phyloP scores from a whole-genome alignment of 2,888 invertebrate genomes.

The Bursaphelenchus okinawaensis region DNA sequence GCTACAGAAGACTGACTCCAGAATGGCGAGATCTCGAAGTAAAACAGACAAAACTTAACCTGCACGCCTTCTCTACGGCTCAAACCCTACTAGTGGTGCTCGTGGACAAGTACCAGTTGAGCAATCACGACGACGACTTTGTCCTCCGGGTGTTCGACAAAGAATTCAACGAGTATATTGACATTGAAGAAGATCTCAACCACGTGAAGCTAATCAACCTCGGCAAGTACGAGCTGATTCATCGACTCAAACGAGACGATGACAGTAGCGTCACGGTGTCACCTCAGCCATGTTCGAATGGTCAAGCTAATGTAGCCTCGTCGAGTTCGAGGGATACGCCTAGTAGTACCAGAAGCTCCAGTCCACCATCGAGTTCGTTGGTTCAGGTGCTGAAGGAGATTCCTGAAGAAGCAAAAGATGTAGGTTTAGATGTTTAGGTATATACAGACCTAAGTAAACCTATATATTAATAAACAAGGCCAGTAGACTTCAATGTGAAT shows the following conservation, averaged over 20 bases:
- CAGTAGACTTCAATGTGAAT: no score
- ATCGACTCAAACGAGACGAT: background rate
- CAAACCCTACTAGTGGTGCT: background rate
- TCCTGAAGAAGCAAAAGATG: background rate
- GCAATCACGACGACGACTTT: background rate
- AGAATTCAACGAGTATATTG: conserved; percentile 12
- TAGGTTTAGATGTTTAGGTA: no score
- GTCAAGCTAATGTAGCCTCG: background rate
- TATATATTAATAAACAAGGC: no score
- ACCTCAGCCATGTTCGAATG: background rate
- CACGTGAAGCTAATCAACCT: background rate
- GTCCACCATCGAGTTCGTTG: background rate
- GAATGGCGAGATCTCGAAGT: conserved; percentile 8
- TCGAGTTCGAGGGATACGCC: background rate
- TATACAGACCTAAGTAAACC: no score
- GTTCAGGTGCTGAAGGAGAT: background rate
- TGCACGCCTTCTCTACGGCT: conserved; percentile 8
- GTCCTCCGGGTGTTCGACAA: conserved; percentile 3
- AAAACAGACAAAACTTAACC: conserved; percentile 9
- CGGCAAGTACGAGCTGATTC: background rate
- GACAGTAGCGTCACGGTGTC: background rate
- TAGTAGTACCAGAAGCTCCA: background rate
- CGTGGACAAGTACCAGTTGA: background rate
- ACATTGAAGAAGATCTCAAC: conserved; percentile 9
- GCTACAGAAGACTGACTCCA: background rate